phyloP scores from a whole-genome alignment of 1,140 invertebrate genomes.

The Notospermus geniculatus region DNA sequence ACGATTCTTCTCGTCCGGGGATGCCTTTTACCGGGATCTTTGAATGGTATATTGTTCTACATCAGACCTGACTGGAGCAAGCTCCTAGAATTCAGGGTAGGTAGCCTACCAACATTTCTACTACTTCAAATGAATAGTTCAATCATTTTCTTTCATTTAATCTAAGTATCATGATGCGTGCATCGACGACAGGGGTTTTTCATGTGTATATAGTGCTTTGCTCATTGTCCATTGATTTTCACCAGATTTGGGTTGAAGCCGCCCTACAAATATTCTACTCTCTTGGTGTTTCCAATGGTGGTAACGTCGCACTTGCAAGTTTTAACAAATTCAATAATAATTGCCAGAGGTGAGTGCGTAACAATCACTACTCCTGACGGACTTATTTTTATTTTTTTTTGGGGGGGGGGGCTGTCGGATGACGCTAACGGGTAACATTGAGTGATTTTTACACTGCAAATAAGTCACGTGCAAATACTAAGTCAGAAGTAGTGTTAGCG shows the following conservation, averaged over 20 bases:
- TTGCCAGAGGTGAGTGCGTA: slow-evolving; percentile 67
- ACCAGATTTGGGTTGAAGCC: slow-evolving; percentile 87
- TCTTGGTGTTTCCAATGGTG: slow-evolving; percentile 85
- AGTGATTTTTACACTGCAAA: too few relatives aligned
- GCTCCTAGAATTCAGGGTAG: slow-evolving; percentile 16
- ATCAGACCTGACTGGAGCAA: slow-evolving; percentile 73
- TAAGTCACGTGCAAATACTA: too few relatives aligned
- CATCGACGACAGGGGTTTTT: too few relatives aligned
- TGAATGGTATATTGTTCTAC: slow-evolving; percentile 64
- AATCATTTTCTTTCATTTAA: too few relatives aligned
- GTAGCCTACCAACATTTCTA: neutral
- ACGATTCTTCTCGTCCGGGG: slow-evolving; percentile 49
- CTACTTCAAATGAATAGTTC: neutral
- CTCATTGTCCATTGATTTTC: too few relatives aligned
- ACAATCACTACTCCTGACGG: too few relatives aligned
- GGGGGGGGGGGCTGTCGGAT: neutral
- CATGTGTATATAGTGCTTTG: too few relatives aligned
- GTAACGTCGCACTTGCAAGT: slow-evolving; percentile 89
- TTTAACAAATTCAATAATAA: slow-evolving; percentile 92
- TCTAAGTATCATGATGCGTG: too few relatives aligned
- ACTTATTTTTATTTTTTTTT: too few relatives aligned
- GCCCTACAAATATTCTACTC: slow-evolving; percentile 92
- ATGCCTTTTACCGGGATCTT: slow-evolving; percentile 47
- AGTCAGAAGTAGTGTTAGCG: too few relatives aligned
- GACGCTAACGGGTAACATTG: too few relatives aligned